A percentile compares a stretch with the other conserved stretches of the same genome.
phyloP scores from a whole-genome alignment of 2,797 vertebrate species.

The Alauda arvensis region DNA sequence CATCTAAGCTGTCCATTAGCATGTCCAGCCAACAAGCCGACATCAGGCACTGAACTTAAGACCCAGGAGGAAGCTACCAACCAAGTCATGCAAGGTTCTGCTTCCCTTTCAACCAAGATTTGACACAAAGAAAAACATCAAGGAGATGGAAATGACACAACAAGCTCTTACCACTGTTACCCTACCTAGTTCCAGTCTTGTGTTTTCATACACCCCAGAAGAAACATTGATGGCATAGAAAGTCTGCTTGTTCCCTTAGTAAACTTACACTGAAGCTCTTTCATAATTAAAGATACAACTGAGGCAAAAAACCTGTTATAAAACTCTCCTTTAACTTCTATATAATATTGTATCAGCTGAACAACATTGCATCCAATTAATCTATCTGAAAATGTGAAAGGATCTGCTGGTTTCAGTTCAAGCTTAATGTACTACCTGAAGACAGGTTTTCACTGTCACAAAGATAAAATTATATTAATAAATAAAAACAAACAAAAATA shows the following conservation, averaged over 20 bases:
- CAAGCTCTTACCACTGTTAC: not conserved
- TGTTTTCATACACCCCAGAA: not conserved
- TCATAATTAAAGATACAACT: not conserved
- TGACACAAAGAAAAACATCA: not conserved
- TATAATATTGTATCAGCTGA: not conserved
- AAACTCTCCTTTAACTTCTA: not conserved
- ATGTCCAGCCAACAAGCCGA: not conserved
- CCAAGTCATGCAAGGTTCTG: not conserved
- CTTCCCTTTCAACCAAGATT: not conserved
- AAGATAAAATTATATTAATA: not conserved
- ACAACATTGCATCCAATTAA: not conserved
- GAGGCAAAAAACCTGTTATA: not conserved
- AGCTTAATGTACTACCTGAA: not conserved
- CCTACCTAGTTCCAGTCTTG: not conserved
- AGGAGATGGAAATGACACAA: not conserved
- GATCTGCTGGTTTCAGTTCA: not conserved
- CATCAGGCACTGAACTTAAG: not conserved
- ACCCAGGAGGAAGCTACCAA: not conserved
- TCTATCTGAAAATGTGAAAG: not conserved
- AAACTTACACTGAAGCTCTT: not conserved
- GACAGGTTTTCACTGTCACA: not conserved
- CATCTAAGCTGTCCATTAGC: not conserved
- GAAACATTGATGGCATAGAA: not conserved
- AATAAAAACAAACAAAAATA: not conserved
- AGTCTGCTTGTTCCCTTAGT: not conserved